Conservation (phyloP, 2,797 vertebrate species). For the Epinephelus awoara region DNA sequence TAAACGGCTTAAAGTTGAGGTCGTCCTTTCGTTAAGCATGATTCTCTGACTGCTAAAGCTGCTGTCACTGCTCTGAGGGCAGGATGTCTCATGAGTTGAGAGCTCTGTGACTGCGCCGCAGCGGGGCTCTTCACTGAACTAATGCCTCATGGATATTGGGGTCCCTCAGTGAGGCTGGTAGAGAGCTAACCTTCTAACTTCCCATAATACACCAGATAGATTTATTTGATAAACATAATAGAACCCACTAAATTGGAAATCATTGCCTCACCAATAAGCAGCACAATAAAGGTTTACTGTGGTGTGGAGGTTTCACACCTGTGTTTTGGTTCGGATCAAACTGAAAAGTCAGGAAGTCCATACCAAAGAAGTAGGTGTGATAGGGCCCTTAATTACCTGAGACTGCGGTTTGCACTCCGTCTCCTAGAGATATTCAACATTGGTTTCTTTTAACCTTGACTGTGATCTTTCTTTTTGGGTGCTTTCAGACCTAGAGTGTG, state of each 20-base stretch:
- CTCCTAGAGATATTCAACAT: no score
- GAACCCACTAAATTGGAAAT: not conserved
- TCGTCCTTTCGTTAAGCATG: constrained; percentile 42
- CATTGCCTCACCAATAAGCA: not conserved
- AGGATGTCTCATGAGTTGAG: constrained; percentile 26
- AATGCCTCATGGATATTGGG: constrained; percentile 30
- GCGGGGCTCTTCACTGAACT: constrained; percentile 19
- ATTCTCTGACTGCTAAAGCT: constrained; percentile 42
- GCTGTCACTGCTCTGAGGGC: constrained; percentile 27
- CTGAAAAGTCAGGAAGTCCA: no score
- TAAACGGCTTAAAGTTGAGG: constrained; percentile 59
- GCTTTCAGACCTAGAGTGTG: no score
- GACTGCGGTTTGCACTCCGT: no score
- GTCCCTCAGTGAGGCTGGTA: constrained; percentile 12
- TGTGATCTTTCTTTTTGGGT: no score
- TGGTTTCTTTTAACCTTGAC: no score
- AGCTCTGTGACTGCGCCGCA: constrained; percentile 24
- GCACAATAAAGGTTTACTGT: not conserved
- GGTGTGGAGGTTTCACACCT: no score
- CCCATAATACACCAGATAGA: not conserved
- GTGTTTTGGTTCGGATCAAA: no score
- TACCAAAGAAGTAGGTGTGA: no score
- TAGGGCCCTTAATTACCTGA: no score
- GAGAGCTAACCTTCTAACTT: constrained; percentile 7
- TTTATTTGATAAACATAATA: not conserved